These are phyloP conservation scores for Allygus modestus DNA, from an alignment of 2,888 invertebrate genomes.

Conservation along the genomic window DNA sequence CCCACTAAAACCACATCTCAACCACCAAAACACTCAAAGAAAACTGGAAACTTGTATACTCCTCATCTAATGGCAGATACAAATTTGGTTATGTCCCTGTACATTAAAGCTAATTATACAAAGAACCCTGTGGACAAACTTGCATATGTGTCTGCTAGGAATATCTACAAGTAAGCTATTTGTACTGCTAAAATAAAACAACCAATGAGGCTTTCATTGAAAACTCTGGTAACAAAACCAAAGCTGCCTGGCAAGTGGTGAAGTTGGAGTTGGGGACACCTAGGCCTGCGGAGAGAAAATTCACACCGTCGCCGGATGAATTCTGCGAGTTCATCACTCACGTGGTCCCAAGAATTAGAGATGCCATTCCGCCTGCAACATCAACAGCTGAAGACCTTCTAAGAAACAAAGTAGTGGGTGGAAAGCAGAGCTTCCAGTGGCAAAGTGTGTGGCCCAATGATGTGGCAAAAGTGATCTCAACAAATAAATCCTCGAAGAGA, in stretches of 20 bases:
- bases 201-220: conserved; percentile 11
- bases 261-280: neutral
- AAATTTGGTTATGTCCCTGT: conserved; percentile 15
- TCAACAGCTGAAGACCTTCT: conserved; percentile 3
- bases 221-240: neutral
- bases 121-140: neutral
- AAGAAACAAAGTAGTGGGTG: conserved; percentile 1
- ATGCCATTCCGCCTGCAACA: neutral
- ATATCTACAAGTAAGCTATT: conserved; percentile 28
- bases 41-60: neutral
- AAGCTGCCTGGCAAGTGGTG: conserved; percentile 37
- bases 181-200: neutral
- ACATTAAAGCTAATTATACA: neutral
- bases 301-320: neutral
- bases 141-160: conserved; percentile 4
- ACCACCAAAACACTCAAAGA: neutral
- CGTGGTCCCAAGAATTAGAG: neutral
- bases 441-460: conserved; percentile 16
- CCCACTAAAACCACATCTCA: neutral
- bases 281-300: neutral
- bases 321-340: neutral
- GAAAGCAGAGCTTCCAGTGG: conserved; percentile 38
- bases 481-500: neutral
- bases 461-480: neutral
- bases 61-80: neutral